Base-by-base conservation (phyloP, 2,888 invertebrate species). In the Atrina japonica region DNA sequence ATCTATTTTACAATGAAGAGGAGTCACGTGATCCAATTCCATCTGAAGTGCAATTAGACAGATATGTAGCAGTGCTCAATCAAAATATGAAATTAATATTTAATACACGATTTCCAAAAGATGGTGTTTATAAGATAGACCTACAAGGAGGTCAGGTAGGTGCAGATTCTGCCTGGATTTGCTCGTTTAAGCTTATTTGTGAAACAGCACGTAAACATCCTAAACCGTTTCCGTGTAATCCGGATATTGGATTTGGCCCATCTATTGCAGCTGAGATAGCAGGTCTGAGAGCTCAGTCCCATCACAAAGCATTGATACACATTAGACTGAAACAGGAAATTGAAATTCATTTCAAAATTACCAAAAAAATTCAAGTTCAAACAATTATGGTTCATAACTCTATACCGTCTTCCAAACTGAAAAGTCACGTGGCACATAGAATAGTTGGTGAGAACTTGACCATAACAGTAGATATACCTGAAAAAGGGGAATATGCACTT, bases 241-340 rank as follows among this genome's bases (percentile, higher is more conserved):
- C 78, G 0, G 80, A 66, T 23, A 21, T 61, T 21, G 82, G 82
- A 0, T 82, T 73, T 41, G 82, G 82, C 5, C 82, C 82, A 9
- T 75, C 56, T 23, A 27, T 50, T 21, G 74, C 66, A 41, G 76
- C 77, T 0, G 76, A 72, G 29, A 29, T 60, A 14, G 68, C 75
- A 2, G 80, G 80, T 2, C 9, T 80, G 2, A 72, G 65, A 3
- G 64, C 75, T 0, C 70, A 59, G 23, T 72, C 77, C 0, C 82
- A 82, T 25, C 59, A 61, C 40, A 45, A 67, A 9, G 78, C 76
- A 9, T 25, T 76, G 0, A 76, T 82, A 5, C 70, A 68, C 11
- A 27, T 49, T 49, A n/a, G 47, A 7, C 18, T 29, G 14, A 61
- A 30, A 23, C 23, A 49, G 14, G 61, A 49, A 49, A 35, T 49